These are phyloP conservation scores for Meta bourneti DNA, from an alignment of 2,888 invertebrate genomes.

Conservation along the genomic window DNA sequence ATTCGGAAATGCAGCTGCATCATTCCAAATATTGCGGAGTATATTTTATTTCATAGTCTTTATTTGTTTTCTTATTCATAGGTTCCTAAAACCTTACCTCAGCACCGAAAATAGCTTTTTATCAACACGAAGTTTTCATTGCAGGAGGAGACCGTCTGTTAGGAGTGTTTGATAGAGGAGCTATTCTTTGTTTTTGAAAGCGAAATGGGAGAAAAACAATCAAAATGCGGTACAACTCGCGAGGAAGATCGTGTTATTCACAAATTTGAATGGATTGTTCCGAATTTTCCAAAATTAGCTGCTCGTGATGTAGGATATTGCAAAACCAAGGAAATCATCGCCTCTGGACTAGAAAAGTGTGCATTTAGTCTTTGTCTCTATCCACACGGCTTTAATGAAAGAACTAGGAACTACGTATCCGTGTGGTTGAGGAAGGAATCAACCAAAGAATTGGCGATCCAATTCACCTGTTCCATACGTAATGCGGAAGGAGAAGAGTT, in stretches of 20 bases:
- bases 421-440: neutral
- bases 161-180: too few species aligned
- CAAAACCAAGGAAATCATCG: neutral
- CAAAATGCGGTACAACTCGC: neutral
- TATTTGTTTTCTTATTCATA: too few species aligned
- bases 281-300: neutral
- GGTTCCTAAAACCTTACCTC: too few species aligned
- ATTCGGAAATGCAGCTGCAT: too few species aligned
- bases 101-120: too few species aligned
- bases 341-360: neutral
- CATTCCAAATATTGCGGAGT: too few species aligned
- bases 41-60: too few species aligned
- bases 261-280: conserved; percentile 1
- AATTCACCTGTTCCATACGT: neutral
- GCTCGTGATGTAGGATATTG: neutral
- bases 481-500: neutral
- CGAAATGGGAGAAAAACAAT: neutral
- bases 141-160: too few species aligned
- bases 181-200: too few species aligned
- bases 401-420: neutral
- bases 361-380: neutral
- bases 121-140: too few species aligned
- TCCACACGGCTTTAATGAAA: neutral
- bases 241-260: neutral
- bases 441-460: neutral